Evolutionary conservation across 2,113 vertebrate species (phyloP), one percentile per base, ranked within the genome.

Genomic region (Hyaena hyaena): DNA sequence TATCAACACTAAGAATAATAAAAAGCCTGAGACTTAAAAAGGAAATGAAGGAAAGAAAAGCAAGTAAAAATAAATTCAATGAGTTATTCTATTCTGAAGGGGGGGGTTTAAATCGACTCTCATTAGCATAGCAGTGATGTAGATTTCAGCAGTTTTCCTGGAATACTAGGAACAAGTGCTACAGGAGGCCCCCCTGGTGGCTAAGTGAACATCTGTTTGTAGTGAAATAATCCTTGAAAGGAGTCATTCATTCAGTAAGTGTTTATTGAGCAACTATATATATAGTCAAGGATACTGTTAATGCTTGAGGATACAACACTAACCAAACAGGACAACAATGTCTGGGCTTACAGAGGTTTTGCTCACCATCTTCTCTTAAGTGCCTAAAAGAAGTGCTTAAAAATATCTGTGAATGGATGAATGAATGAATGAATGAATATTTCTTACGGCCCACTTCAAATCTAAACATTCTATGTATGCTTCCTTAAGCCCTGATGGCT

Each of bases 161-260:
- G 63, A 92, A 23, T 50, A 39, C 55, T 28, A 73, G 12, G 48
- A 80, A 96, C 63, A 92, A 90, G 50, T 66, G 82, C 45, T 84
- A 35, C 73, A 61, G 66, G 88, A 97, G 79, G 74, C 43, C 94
- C 50, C 90, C 63, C 94, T 92, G 80, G 85, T 95, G 95, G 94
- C 43, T 86, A 55, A 71, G 21, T 31, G 84, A 90, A 90, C 35
- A 93, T 63, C 33, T 92, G 81, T 86, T 88, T 69, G 2, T 23
- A 33, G 26, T 65, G 68, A 94, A 93, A 95, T 88, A 93, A 81
- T 35, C 50, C 63, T 80, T 90, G 50, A 95, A 96, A 92, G 43
- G 23, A 66, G 84, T 48, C 8, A 33, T 66, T 97, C 39, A 88
- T 33, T 90, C 93, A 88, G 35, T 50, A 76, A 45, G 87, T 83